Conservation (phyloP, 2,797 vertebrate genomes). For the Falco novaeseelandiae region DNA sequence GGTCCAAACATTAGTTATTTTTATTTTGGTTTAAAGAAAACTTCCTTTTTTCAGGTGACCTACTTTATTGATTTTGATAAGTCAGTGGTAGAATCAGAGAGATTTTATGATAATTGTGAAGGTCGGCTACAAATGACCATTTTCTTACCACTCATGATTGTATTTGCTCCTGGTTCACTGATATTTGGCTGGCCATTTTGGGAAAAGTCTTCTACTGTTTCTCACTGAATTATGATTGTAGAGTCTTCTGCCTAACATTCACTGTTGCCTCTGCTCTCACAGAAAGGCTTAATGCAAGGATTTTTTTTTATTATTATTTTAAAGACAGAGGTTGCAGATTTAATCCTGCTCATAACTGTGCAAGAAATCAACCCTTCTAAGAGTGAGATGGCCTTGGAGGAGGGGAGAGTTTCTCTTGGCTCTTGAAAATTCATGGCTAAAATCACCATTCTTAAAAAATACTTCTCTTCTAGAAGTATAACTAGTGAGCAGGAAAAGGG, state of each 20-base stretch:
- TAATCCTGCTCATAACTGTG: not conserved
- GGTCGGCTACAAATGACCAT: not conserved
- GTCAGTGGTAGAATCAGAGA: not conserved
- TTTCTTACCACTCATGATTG: not conserved
- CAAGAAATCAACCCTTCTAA: not conserved
- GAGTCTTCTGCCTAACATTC: not conserved
- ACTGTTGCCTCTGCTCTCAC: not conserved
- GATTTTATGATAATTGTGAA: constrained; percentile 4
- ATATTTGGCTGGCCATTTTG: not conserved
- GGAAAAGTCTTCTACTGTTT: not conserved
- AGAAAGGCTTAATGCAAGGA: not conserved
- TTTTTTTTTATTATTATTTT: not conserved
- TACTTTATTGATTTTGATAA: constrained; percentile 12
- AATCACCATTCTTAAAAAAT: not conserved
- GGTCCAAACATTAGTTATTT: not conserved
- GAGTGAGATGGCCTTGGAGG: not conserved
- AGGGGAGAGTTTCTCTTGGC: not conserved
- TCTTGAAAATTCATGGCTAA: not conserved
- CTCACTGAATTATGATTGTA: not conserved
- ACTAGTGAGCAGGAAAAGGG: not conserved
- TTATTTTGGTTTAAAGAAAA: not conserved
- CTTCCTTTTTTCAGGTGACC: not conserved
- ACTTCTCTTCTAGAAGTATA: not conserved
- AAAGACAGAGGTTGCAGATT: not conserved
- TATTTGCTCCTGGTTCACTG: not conserved